phyloP scores from a whole-genome alignment of 2,797 vertebrate species.

The Falco columbarius region DNA sequence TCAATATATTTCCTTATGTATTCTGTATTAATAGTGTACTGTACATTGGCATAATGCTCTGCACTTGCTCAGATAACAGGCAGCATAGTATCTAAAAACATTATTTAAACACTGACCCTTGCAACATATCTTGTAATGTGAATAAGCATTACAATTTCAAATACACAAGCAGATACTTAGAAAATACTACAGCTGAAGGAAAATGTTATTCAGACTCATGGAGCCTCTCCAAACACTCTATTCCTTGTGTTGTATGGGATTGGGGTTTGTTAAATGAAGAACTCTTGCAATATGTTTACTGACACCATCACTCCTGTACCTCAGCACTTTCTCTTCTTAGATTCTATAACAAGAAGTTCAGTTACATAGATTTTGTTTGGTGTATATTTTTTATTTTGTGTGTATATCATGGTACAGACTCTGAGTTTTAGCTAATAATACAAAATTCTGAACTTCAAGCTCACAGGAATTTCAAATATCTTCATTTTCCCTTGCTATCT shows the following conservation, averaged over 20 bases:
- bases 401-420: rapidly evolving
- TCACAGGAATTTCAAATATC: neutral
- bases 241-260: neutral
- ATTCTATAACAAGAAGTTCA: neutral
- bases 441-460: neutral
- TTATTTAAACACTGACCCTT: neutral
- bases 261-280: neutral
- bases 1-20: neutral
- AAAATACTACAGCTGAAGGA: neutral
- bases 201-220: neutral
- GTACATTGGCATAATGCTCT: neutral
- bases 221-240: neutral
- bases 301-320: neutral
- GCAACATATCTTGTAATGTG: neutral
- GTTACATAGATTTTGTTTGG: neutral
- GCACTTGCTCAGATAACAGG: neutral
- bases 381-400: neutral
- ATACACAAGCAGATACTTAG: neutral
- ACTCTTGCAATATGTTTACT: neutral
- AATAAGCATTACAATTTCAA: neutral
- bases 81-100: neutral
- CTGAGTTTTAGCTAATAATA: neutral
- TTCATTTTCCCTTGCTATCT: neutral
- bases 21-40: neutral
- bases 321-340: neutral